Conservation (phyloP, 2,888 invertebrate species). For the Rotaria macrura region DNA sequence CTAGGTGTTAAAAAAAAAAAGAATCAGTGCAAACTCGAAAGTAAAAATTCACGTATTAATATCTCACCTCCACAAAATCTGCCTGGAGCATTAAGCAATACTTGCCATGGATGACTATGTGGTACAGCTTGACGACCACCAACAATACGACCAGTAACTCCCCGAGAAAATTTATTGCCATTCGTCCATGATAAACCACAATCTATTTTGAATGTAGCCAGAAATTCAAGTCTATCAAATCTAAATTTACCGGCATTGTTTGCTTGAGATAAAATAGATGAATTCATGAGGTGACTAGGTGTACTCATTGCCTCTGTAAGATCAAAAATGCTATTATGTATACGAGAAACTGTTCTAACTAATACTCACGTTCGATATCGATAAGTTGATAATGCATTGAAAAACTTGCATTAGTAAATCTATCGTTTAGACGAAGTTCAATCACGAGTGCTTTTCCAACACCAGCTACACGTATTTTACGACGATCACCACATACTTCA, state of each 20-base stretch:
- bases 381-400: neutral
- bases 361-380: neutral
- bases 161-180: neutral
- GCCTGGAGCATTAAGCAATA: neutral
- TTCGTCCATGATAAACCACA: neutral
- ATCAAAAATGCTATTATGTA: neutral
- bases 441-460: neutral
- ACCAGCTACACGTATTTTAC: neutral
- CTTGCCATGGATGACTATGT: conserved; percentile 12
- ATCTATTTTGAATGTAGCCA: neutral
- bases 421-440: neutral
- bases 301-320: neutral
- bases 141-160: neutral
- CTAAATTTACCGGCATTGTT: neutral
- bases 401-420: neutral
- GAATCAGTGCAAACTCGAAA: neutral
- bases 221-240: too few relatives aligned
- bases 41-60: neutral
- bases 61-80: neutral
- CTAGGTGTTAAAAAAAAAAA: neutral
- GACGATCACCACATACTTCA: conserved; percentile 13
- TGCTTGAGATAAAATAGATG: neutral
- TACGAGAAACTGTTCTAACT: too few relatives aligned
- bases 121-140: neutral
- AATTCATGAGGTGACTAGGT: neutral